These are phyloP conservation scores for Pomatorhinus ruficollis DNA, from an alignment of 2,113 vertebrate genomes.

Conservation along the genomic window DNA sequence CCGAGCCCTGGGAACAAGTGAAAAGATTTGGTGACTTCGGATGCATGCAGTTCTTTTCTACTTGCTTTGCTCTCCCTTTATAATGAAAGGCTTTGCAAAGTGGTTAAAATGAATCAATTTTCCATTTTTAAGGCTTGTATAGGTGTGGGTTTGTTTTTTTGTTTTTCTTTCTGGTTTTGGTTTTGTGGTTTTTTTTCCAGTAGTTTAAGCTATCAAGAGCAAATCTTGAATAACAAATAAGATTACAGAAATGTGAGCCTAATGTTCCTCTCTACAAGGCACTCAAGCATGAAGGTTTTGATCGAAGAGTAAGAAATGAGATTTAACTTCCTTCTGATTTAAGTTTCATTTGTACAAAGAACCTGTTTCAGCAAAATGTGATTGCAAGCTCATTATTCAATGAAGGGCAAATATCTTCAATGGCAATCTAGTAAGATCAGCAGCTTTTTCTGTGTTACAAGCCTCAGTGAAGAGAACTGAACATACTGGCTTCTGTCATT, in stretches of 20 bases:
- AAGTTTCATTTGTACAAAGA: slow-evolving; percentile 58
- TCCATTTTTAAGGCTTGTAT: slow-evolving; percentile 34
- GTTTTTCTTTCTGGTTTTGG: no score
- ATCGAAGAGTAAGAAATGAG: slow-evolving; percentile 53
- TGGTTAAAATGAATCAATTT: slow-evolving; percentile 44
- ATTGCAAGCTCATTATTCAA: slow-evolving; percentile 65
- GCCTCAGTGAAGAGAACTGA: slow-evolving; percentile 60
- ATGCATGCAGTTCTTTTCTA: slow-evolving; percentile 57
- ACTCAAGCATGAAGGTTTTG: slow-evolving; percentile 50
- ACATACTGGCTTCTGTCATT: slow-evolving; percentile 72
- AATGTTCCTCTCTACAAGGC: slow-evolving; percentile 37
- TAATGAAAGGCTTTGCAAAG: slow-evolving; percentile 38
- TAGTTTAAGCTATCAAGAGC: slow-evolving; percentile 32
- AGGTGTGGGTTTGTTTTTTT: neutral
- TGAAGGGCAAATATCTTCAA: slow-evolving; percentile 69
- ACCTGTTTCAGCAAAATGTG: slow-evolving; percentile 56
- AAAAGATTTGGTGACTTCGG: slow-evolving; percentile 49
- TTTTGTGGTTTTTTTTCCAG: neutral
- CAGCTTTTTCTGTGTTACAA: slow-evolving; percentile 62
- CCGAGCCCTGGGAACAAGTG: slow-evolving; percentile 58
- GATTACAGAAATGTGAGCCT: slow-evolving; percentile 44
- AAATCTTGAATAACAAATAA: slow-evolving; percentile 63
- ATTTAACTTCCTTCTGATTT: slow-evolving; percentile 71
- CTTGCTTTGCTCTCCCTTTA: neutral
- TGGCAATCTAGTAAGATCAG: slow-evolving; percentile 36